Base-by-base conservation (phyloP, 2,797 vertebrate species). In the Neoniphon sammara region DNA sequence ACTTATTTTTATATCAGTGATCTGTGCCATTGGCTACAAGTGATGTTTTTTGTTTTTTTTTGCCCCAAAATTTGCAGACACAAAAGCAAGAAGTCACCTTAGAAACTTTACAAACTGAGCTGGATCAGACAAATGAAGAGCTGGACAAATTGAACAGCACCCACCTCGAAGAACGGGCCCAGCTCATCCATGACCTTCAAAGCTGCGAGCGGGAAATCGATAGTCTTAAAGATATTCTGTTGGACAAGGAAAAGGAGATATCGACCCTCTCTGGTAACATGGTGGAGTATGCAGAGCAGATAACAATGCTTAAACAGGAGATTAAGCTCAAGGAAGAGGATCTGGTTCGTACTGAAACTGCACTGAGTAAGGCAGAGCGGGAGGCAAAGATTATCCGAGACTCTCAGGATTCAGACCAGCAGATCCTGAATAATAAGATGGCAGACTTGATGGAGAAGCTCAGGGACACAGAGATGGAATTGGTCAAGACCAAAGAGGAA, bases 91-190 rank as follows among this genome's bases (percentile, higher is more conserved):
- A 97, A 57, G 85, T 78, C 0, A 47, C 88, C 25, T 88, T 96
- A 36, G 95, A 95, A 73, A 88, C 85, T 0, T 87, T 97, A 64
- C 95, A 95, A 66, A 82, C 89, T 2, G 96, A 97, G 49, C 90
- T 98, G 7, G 95, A 96, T 50, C 96, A 97, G 91, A 95, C 96
- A 0, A 96, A 93, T 0, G 96, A 98, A 72, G 97, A 98, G 78
- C 93, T 98, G 70, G 96, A 97, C 82, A 96, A 95, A 67, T 75
- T 98, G 2, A 98, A 98, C 71, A 87, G 87, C 0, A 90, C 93
- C 50, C 96, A 97, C 84, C 80, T 97, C 75, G 96, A 96, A 69
- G 96, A 98, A 68, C 93, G 96, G 73, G 94, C 95, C 8, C 96
- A 96, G 23, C 95, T 97, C 69, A 96, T 98, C 83, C 94, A 97